phyloP scores from a whole-genome alignment of 2,797 vertebrate genomes.

The Trachurus trachurus region DNA sequence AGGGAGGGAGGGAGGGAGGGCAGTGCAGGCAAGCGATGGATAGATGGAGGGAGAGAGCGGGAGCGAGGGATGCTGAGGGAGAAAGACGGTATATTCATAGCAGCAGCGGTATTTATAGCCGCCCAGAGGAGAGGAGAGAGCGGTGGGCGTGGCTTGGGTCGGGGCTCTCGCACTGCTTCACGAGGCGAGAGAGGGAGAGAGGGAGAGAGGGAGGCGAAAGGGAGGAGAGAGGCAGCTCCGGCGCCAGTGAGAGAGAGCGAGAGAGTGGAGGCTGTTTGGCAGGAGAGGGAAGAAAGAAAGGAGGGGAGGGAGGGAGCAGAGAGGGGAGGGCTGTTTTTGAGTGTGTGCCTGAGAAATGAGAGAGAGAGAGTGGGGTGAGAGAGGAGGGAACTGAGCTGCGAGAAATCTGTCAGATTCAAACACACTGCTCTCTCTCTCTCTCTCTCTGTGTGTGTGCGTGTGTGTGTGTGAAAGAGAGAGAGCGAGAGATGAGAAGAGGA shows the following conservation, averaged over 20 bases:
- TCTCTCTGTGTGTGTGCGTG: constrained; percentile 15
- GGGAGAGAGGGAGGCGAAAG: constrained; percentile 39
- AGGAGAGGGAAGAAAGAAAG: constrained; percentile 65
- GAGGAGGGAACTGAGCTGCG: constrained; percentile 78
- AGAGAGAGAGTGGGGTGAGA: constrained; percentile 44
- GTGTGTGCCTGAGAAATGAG: constrained; percentile 72
- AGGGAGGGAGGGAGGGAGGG: constrained; percentile 33
- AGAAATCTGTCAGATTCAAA: constrained; percentile 88
- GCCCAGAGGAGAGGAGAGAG: constrained; percentile 82
- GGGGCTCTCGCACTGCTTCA: constrained; percentile 74
- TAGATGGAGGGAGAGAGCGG: constrained; percentile 46
- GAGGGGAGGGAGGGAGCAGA: constrained; percentile 43
- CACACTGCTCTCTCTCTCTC: constrained; percentile 66
- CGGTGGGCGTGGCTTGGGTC: constrained; percentile 78
- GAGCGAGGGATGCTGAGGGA: constrained; percentile 86
- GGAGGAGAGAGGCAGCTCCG: constrained; percentile 70
- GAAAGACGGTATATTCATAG: constrained; percentile 89
- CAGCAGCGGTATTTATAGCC: constrained; percentile 89
- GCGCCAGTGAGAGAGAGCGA: constrained; percentile 53
- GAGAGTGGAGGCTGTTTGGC: constrained; percentile 64
- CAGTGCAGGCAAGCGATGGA: constrained; percentile 49
- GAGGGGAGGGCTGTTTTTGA: constrained; percentile 77
- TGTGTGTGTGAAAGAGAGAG: constrained; percentile 40
- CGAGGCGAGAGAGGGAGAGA: constrained; percentile 61
- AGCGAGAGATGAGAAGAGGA: constrained; percentile 68